These are phyloP conservation scores for Artibeus jamaicensis DNA, from an alignment of 2,797 vertebrate genomes.

Conservation along the genomic window DNA sequence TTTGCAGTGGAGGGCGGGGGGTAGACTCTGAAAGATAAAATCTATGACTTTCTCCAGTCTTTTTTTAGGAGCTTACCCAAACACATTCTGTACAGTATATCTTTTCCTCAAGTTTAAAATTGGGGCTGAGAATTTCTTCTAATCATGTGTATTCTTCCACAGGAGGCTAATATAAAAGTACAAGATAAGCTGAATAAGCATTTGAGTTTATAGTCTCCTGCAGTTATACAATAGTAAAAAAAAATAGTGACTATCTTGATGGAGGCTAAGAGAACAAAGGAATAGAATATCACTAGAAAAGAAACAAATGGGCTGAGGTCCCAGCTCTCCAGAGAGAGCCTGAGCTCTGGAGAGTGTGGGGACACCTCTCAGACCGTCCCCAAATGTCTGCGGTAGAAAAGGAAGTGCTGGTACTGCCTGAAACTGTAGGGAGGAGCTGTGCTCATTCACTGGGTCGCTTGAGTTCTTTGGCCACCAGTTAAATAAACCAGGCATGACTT, in stretches of 20 bases:
- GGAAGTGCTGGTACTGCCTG: background rate
- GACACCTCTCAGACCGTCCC: background rate
- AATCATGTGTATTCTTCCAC: background rate
- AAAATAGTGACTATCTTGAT: constrained; percentile 29
- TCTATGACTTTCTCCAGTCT: background rate
- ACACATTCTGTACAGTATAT: background rate
- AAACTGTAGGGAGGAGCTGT: background rate
- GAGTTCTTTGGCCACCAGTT: background rate
- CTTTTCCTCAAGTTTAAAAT: background rate
- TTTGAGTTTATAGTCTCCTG: background rate
- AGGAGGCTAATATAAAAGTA: background rate
- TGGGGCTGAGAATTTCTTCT: constrained; percentile 5
- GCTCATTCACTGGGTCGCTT: background rate
- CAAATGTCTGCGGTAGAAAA: background rate
- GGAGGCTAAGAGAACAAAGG: background rate
- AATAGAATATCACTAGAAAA: background rate
- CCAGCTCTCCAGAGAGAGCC: background rate
- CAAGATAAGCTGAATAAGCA: constrained; percentile 18
- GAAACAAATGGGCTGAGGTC: background rate
- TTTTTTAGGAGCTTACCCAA: background rate
- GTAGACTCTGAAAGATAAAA: constrained; percentile 14
- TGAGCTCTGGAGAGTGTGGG: background rate
- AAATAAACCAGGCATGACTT: background rate
- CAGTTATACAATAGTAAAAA: constrained; percentile 21
- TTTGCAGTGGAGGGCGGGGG: background rate